Conservation (phyloP, 1,140 invertebrate genomes). For the Drosophila azteca region DNA sequence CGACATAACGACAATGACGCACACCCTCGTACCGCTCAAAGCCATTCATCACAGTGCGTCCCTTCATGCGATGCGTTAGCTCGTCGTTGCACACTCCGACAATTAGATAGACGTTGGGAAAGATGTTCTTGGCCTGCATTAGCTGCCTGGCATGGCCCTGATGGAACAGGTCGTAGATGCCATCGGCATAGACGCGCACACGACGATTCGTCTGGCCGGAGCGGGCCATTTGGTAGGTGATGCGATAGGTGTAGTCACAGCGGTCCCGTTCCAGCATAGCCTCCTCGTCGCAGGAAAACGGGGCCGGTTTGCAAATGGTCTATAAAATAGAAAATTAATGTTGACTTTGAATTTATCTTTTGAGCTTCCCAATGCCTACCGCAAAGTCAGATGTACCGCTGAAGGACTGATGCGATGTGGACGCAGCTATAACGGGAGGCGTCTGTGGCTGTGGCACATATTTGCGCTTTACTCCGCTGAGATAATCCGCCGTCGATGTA, state of each 20-base stretch:
- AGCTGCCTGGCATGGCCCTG: slow-evolving; percentile 99
- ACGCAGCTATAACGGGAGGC: slow-evolving; percentile 14
- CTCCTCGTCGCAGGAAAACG: slow-evolving; percentile 93
- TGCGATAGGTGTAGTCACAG: slow-evolving; percentile 93
- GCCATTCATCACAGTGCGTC: slow-evolving; percentile 99
- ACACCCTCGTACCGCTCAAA: slow-evolving; percentile 98
- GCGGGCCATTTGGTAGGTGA: slow-evolving; percentile 93
- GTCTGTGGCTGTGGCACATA: slow-evolving; percentile 43
- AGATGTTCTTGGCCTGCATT: slow-evolving; percentile 98
- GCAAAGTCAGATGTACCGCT: slow-evolving; percentile 65
- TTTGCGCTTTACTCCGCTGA: slow-evolving; percentile 64
- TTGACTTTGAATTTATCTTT: too few relatives aligned
- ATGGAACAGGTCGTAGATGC: slow-evolving; percentile 98
- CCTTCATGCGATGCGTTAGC: slow-evolving; percentile 96
- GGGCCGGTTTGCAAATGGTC: slow-evolving; percentile 93
- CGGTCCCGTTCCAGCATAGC: slow-evolving; percentile 90
- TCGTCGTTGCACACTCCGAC: slow-evolving; percentile 98
- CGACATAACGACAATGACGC: slow-evolving; percentile 99
- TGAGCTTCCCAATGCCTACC: slow-evolving; percentile 40
- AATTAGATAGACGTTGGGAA: slow-evolving; percentile 99
- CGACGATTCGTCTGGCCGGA: slow-evolving; percentile 90
- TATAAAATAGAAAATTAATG: slow-evolving; percentile 84
- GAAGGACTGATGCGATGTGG: slow-evolving; percentile 33
- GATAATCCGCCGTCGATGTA: slow-evolving; percentile 51
- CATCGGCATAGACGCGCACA: slow-evolving; percentile 98